Conservation (phyloP, 2,888 invertebrate genomes). For the Erannis defoliaria region DNA sequence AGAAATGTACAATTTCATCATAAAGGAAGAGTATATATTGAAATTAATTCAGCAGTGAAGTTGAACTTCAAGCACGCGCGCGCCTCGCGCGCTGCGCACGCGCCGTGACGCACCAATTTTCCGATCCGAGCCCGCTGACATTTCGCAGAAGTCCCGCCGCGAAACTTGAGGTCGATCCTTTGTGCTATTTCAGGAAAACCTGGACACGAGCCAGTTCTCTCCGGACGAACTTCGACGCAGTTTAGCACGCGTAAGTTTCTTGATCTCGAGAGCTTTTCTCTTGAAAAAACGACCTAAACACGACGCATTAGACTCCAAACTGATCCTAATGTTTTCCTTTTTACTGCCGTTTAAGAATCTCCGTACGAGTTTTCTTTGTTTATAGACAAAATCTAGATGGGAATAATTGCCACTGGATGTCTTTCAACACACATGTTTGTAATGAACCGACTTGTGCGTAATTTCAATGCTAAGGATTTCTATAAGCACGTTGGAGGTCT, state of each 20-base stretch:
- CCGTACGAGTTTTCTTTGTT: slow-evolving; percentile 63
- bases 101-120: slow-evolving; percentile 76
- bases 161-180: slow-evolving; percentile 80
- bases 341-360: slow-evolving; percentile 51
- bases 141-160: slow-evolving; percentile 78
- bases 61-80: slow-evolving; percentile 15
- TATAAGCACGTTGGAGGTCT: slow-evolving; percentile 9
- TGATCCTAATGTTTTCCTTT: slow-evolving; percentile 22
- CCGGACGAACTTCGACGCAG: slow-evolving; percentile 69
- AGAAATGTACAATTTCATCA: neutral
- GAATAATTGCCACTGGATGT: slow-evolving; percentile 50
- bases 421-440: slow-evolving; percentile 45
- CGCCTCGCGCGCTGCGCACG: slow-evolving; percentile 38
- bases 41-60: slow-evolving; percentile 13
- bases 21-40: slow-evolving; percentile 1
- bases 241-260: slow-evolving; percentile 67
- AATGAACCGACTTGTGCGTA: slow-evolving; percentile 38
- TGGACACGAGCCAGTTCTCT: slow-evolving; percentile 76
- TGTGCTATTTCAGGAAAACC: slow-evolving; percentile 85
- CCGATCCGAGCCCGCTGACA: slow-evolving; percentile 70
- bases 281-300: slow-evolving; percentile 49
- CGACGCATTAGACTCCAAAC: slow-evolving; percentile 44
- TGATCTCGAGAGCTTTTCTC: slow-evolving; percentile 59
- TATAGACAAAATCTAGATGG: slow-evolving; percentile 58
- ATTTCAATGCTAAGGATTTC: slow-evolving; percentile 46